Conservation (phyloP, 2,113 vertebrate species). For the Prolemur simus region DNA sequence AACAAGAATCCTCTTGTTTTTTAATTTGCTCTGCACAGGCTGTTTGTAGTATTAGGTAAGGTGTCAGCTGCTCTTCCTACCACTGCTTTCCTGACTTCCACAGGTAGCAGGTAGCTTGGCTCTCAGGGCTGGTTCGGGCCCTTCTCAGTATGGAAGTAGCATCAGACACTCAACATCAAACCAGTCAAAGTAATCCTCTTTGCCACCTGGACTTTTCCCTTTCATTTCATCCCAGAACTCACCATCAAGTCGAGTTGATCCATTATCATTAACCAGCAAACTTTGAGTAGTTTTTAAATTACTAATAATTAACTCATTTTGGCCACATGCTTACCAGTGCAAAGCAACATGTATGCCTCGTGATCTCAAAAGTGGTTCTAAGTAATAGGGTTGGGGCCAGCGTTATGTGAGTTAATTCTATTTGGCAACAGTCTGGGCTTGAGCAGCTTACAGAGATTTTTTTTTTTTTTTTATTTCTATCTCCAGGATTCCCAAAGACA, state of each 20-base stretch:
- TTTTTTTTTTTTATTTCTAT: background rate
- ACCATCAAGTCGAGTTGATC: background rate
- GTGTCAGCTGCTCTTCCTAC: rapidly evolving
- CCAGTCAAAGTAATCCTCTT: background rate
- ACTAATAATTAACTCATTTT: background rate
- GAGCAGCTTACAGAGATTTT: background rate
- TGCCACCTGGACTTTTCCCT: background rate
- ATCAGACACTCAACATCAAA: background rate
- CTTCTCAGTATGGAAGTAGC: background rate
- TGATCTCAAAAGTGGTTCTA: background rate
- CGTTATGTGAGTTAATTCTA: background rate
- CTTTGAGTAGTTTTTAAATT: background rate
- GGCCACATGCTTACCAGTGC: background rate
- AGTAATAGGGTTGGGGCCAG: background rate
- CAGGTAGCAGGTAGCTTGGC: background rate
- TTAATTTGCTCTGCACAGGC: background rate
- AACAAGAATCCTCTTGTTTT: background rate
- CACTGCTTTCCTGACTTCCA: background rate
- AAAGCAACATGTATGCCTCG: background rate
- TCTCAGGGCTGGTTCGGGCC: rapidly evolving
- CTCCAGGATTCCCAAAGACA: background rate
- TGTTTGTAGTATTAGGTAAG: background rate
- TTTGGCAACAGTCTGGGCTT: background rate
- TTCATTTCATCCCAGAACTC: background rate
- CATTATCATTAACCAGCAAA: background rate